These are phyloP conservation scores for Bufo bufo DNA, from an alignment of 2,113 vertebrate genomes.

Conservation along the genomic window DNA sequence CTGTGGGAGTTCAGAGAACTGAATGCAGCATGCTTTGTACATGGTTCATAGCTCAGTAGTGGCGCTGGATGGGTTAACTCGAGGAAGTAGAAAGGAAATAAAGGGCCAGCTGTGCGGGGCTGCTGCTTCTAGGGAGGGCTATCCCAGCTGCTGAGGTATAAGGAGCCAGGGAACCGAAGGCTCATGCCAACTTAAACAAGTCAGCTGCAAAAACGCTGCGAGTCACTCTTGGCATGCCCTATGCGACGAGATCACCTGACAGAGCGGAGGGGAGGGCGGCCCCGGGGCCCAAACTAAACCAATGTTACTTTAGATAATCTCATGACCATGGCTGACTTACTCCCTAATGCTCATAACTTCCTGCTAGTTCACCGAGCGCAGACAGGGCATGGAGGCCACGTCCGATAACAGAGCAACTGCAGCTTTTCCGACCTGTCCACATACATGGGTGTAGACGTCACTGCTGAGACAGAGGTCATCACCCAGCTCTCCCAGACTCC, in stretches of 20 bases:
- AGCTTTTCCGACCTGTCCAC: no score
- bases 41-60: no score
- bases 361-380: neutral
- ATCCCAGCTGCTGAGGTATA: slow-evolving; percentile 17
- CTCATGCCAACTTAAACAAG: slow-evolving; percentile 25
- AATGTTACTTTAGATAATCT: neutral
- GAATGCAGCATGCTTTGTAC: no score
- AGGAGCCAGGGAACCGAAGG: neutral
- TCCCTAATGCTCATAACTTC: neutral
- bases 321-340: neutral
- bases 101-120: slow-evolving; percentile 7
- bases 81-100: neutral
- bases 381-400: neutral
- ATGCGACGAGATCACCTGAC: neutral
- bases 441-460: no score
- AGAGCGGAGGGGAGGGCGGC: neutral
- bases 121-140: neutral
- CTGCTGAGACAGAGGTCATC: no score
- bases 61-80: neutral
- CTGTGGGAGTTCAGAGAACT: no score
- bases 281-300: neutral
- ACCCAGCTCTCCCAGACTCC: no score
- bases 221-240: slow-evolving; percentile 18
- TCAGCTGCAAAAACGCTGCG: slow-evolving; percentile 21
- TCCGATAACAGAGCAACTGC: neutral